A percentile compares a stretch with the other conserved stretches of the same genome.
These are phyloP conservation scores for Buteo buteo DNA, from an alignment of 2,113 vertebrate species.

Conservation along the genomic window DNA sequence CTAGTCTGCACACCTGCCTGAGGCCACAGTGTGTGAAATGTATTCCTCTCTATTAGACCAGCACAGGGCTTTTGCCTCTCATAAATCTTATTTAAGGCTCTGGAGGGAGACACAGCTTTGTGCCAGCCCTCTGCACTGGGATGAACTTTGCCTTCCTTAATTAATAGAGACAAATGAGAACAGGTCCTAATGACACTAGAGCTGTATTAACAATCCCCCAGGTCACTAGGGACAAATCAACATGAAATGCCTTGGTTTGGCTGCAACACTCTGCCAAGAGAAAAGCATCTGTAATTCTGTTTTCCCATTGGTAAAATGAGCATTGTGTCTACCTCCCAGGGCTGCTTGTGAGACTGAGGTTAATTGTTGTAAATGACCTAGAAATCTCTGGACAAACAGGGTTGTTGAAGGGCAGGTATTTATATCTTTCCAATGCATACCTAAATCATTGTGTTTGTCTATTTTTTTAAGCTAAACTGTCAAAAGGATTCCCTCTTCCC, in stretches of 20 bases:
- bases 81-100: not conserved
- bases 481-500: slow-evolving; percentile 72
- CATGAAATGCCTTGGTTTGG: not conserved
- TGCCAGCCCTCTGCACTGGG: not conserved
- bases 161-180: not conserved
- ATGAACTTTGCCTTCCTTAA: not conserved
- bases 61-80: not conserved
- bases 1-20: not conserved
- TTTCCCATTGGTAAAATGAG: not conserved
- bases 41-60: not conserved
- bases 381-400: not conserved
- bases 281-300: not conserved
- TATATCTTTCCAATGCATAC: not conserved
- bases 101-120: not conserved
- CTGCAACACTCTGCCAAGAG: not conserved
- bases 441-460: not conserved
- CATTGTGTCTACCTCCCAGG: not conserved
- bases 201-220: not conserved
- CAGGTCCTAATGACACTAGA: not conserved
- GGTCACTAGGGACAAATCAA: not conserved
- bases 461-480: slow-evolving; percentile 61
- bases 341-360: not conserved
- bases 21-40: not conserved
- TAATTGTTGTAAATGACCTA: not conserved
- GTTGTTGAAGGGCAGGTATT: not conserved